phyloP scores from a whole-genome alignment of 2,888 invertebrate species.

The Notodonta ziczac region DNA sequence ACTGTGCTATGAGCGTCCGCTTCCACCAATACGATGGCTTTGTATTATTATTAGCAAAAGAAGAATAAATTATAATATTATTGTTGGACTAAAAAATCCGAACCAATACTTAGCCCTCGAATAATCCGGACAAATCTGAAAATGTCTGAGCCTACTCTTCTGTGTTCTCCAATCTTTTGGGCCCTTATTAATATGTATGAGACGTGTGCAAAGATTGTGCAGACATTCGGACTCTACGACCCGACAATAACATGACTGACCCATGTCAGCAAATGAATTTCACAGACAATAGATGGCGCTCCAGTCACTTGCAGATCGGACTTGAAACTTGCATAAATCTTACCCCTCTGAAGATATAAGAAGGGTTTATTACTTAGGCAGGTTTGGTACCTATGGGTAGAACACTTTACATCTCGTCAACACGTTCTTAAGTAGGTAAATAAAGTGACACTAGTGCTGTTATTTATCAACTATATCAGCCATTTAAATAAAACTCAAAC shows the following conservation, averaged over 20 bases:
- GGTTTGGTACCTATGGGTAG: no score
- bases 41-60: no score
- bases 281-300: conserved; percentile 61
- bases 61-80: no score
- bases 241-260: conserved; percentile 63
- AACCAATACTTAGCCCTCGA: conserved; percentile 1
- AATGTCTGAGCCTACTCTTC: conserved; percentile 46
- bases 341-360: conserved; percentile 25
- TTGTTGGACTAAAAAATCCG: no score
- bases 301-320: conserved; percentile 60
- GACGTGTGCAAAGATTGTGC: conserved; percentile 54
- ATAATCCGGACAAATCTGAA: conserved; percentile 46
- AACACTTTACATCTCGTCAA: no score
- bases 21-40: no score
- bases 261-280: conserved; percentile 71
- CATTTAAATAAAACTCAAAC: no score
- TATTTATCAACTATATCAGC: no score
- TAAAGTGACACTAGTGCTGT: no score
- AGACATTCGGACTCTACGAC: conserved; percentile 51
- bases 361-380: neutral
- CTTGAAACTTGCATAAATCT: conserved; percentile 66
- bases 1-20: no score
- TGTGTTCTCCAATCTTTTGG: conserved; percentile 39
- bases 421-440: no score
- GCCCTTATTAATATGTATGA: conserved; percentile 67